Evolutionary conservation across 2,113 vertebrate genomes (phyloP), one percentile per base, ranked within the genome.

Genomic region (Chelonoidis abingdonii): DNA sequence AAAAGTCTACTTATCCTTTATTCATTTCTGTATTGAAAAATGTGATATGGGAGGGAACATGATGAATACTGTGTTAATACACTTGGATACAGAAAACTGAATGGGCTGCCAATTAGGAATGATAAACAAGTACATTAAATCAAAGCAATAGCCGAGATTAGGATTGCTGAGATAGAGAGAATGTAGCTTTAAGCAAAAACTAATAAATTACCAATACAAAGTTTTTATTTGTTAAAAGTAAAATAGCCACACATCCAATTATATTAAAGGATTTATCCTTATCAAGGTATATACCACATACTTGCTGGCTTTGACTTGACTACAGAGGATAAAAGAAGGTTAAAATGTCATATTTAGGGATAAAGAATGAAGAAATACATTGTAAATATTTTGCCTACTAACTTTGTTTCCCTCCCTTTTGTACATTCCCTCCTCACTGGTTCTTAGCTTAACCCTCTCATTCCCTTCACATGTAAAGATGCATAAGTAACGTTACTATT

Each of bases 241-340:
- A 91, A 95, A 92, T 86, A n/a, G 52, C 6, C 83, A 95, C 93
- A 83, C 44, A 35, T 91, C 2, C 53, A 86, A 5, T 1, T 79
- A 75, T 62, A 91, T 95, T 92, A 80, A n/a, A 92, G 65, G 5
- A 87, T n/a, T 97, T 92, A 90, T 94, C 88, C 72, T 92, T 78
- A 88, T 96, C 50, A 80, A 94, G 2, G 54, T 80, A 94, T 85
- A 52, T 85, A 80, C 57, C 57, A 96, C 95, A 9, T 98, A 98
- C 96, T 97, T 97, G 95, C 10, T 94, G 90, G 82, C 19, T 98
- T 98, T 82, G 93, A 12, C 65, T 97, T 97, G 80, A 52, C 98
- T 98, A 86, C 59, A 81, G 85, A 94, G 59, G 92, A 94, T 8
- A 52, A 95, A 94, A 94, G 53, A 92, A 96, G 27, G 19, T 3